Base-by-base conservation (phyloP, 2,888 invertebrate species). In the Leuctra nigra region DNA sequence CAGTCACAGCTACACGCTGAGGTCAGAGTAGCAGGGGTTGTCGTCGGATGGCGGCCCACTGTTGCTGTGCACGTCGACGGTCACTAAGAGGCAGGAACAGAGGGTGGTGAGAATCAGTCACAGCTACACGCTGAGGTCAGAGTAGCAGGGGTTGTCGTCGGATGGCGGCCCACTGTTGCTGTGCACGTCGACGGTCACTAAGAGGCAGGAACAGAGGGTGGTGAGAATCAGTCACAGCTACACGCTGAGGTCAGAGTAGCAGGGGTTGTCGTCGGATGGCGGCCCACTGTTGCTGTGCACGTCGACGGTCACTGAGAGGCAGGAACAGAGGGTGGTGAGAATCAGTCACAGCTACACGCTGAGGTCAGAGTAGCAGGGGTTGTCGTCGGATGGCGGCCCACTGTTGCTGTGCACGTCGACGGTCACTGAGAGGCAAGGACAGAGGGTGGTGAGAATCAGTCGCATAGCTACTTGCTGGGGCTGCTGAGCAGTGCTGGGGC, bases 161-260 rank as follows among this genome's bases (percentile, higher is more conserved):
- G 81, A 81, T 61, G 79, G 81, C 16, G 82, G 80, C 54, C 81
- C 82, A 62, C 80, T 82, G 59, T 81, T 81, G 63, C 72, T 69
- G 75, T 91, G 91, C 53, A 91, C 84, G 73, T 91, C 91, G 44
- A 89, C 91, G 80, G 90, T 89, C 63, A 91, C 90, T 87, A 77
- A 13, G 13, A 25, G 18, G 46, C 7, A 54, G 18, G 13, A 24
- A 44, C 24, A 44, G 24, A 18, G 24, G 41, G 59, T 24, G 56
- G 47, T 11, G 39, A 54, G 3, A 36, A 4, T 36, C 36, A 36
- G 11, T 6, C 14, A n/a, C n/a, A n/a, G n/a, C n/a, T n/a, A n/a
- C n/a, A n/a, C n/a, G n/a, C n/a, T n/a, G n/a, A n/a, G n/a, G 46
- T 79, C 79, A 13, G 80, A 77, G 14, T 80, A 77, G 56, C 79